Base-by-base conservation (phyloP, 1,140 invertebrate species). In the Heliconius melpomene region DNA sequence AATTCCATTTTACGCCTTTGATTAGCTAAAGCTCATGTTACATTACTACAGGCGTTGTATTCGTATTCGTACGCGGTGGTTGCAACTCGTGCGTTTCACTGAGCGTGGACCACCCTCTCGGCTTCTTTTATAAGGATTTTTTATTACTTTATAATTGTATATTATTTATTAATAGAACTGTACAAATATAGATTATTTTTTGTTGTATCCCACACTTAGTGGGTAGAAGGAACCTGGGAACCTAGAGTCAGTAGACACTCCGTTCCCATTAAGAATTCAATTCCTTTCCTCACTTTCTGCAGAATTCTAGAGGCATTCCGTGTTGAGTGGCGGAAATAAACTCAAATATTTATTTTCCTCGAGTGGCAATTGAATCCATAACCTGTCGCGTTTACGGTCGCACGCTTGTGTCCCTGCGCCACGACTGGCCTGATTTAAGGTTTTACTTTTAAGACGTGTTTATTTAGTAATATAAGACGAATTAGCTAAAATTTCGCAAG, bases 1-100 rank as follows among this genome's bases (percentile, higher is more conserved):
- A 92, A 92, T 90, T 93, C 86, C 86, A 87, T 92, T 93, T 92
- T 90, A 89, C 88, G 88, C 89, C 90, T 93, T 93, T 94, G 91
- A 94, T 94, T 93, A 92, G 90, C 87, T 83, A 78, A 75, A 81
- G 84, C 89, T 93, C 91, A 82, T 79, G 90, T 94, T 94, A 89
- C 93, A 83, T 82, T 85, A 85, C 87, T 57, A 11, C 23, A 23
- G 20, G 20, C 23, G 20, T 2, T 11, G 87, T 87, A 84, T 79
- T 84, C 40, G 83, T 87, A 85, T 87, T 88, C 87, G 88, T 89
- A 89, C 86, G 87, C 84, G 79, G 86, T 80, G 85, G 87, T 87
- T 77, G 83, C 76, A 83, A 79, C 77, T 89, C 84, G 86, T 85
- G 85, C 85, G 85, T 86, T 87, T 83, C 84, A 87, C 83, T 85